Evolutionary conservation across 2,797 vertebrate genomes (phyloP), one percentile per base, ranked within the genome.

Genomic region (Gephyroberyx darwinii): DNA sequence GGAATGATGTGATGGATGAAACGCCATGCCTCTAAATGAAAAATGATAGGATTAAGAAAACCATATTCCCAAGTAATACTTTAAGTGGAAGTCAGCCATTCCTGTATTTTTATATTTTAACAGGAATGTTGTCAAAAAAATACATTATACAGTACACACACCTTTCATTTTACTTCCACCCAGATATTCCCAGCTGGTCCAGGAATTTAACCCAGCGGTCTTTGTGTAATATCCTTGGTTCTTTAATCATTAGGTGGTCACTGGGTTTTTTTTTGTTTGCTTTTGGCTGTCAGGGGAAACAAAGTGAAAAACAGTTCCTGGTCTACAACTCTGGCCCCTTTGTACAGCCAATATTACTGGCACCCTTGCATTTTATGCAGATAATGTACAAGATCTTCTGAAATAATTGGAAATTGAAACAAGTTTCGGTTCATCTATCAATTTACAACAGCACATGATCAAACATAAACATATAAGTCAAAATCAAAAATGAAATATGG

Each of bases 131-230:
- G 19, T 64, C 6, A 50, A 26, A 63, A 63, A 60, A 39, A 30
- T 26, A n/a, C 13, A 30, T 50, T 26, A 26, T 26, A 26, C 26
- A 26, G 26, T 26, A 20, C 33, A 58, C 56, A 39, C 35, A 20
- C 20, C 33, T 41, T 19, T 43, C 37, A 14, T 43, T 43, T 14
- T 6, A 41, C 14, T 41, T 22, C 65, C 66, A 17, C 65, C 71
- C 57, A 43, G 60, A 73, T 69, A 41, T 78, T 84, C 67, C 69
- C 26, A 65, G 68, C 57, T 58, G 56, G 35, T 81, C 77, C 39
- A 74, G 84, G 85, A 87, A 88, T 89, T 84, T 66, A 75, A 69
- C 77, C 52, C 26, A 48, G 8, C 74, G 80, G 80, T 76, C 73
- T 88, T 43, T 26, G 10, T 70, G 14, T 59, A 17, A 74, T 39